Conservation (phyloP, 2,113 vertebrate genomes). For the Rhea pennata region DNA sequence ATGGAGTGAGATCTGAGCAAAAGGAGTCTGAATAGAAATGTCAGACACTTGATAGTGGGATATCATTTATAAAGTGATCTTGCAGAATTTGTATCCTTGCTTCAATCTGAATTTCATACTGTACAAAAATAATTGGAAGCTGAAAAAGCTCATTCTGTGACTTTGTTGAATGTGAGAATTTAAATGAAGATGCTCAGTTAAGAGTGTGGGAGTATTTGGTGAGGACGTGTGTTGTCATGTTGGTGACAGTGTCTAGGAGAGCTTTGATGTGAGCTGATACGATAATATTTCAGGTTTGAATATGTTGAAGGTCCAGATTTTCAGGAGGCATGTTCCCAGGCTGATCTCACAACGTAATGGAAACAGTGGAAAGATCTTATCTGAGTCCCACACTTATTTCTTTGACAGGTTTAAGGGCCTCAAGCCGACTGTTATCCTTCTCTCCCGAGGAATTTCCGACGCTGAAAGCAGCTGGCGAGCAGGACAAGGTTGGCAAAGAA, state of each 20-base stretch:
- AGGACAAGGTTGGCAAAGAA: constrained; percentile 99
- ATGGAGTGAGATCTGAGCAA: not conserved
- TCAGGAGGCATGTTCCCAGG: not conserved
- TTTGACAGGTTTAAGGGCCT: constrained; percentile 95
- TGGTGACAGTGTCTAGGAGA: not conserved
- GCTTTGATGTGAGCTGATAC: not conserved
- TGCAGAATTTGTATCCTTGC: not conserved
- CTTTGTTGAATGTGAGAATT: not conserved
- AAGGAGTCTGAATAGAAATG: not conserved
- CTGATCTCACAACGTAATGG: not conserved
- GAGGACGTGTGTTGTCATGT: not conserved
- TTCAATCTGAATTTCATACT: not conserved
- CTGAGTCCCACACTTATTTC: constrained; percentile 15
- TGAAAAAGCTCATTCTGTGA: constrained; percentile 19
- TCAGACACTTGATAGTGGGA: not conserved
- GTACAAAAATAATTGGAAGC: constrained; percentile 8
- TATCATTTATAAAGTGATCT: not conserved
- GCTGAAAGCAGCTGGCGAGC: constrained; percentile 99
- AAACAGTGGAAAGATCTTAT: not conserved
- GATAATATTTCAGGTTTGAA: not conserved
- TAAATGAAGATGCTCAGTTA: not conserved
- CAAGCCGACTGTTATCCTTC: constrained; percentile 99
- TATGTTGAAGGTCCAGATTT: not conserved
- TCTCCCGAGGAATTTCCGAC: constrained; percentile 99
- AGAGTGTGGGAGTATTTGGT: constrained; percentile 13